Evolutionary conservation across 2,888 invertebrate species (phyloP), one percentile per base, ranked within the genome.

Genomic region (Iphiclides podalirius): DNA sequence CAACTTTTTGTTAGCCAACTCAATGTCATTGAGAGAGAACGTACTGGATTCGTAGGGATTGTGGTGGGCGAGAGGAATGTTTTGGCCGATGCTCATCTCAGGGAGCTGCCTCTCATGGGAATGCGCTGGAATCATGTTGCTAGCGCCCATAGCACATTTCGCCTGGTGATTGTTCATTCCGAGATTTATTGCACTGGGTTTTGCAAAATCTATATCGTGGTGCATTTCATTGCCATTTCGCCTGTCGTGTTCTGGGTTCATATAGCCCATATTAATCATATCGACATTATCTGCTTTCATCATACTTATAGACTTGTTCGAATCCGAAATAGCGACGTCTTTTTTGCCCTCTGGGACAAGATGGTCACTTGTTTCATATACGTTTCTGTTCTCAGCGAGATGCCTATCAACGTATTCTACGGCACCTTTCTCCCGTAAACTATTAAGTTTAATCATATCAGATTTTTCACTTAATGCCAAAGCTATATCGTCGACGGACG

Each of bases 231-330:
- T 66, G 49, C 63, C 71, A 54, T 55, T 69, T 51, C 77, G 67
- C 48, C 79, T 70, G 14, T 82, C 84, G 36, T 57, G 63, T 1
- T 88, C 87, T 3, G 77, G 66, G 53, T 81, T 82, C 69, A 85
- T 73, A 55, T 89, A 89, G 2, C 89, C 88, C 86, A 89, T 86
- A 57, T 88, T 89, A 1, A 89, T 73, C 86, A 89, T 86, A 59
- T 89, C 89, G 31, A 86, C 72, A 55, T 75, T 77, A 54, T 87
- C 84, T 52, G 83, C 76, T 44, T 75, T 81, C 6, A 68, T 61
- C 28, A 72, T 69, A 54, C 63, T 63, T 7, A 74, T 61, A 2
- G 74, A 57, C 57, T 79, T 75, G 42, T 63, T 74, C 26, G 61
- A 33, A 28, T 83, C 75, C 2, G 61, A 55, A 42, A 11, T 33